Evolutionary conservation across 2,113 vertebrate species (phyloP).

Genomic region (Antechinus stuartii): DNA sequence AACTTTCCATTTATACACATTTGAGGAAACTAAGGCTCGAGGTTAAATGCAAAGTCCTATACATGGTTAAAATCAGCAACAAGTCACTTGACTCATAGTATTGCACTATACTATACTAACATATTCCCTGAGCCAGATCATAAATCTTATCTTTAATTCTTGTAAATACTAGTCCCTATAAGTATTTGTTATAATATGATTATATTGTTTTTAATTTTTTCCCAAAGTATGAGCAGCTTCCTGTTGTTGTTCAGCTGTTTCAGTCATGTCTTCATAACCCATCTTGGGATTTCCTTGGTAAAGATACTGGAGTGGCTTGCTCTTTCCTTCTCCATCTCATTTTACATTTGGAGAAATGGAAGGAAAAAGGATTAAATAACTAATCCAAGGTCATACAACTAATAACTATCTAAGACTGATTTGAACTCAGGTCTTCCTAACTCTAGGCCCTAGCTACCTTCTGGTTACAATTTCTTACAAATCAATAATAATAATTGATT

Average conservation of each 20-base stretch:
- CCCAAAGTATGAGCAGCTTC: background rate
- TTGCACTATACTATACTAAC: background rate
- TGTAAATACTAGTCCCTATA: background rate
- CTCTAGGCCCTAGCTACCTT: background rate
- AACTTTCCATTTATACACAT: background rate
- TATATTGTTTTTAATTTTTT: background rate
- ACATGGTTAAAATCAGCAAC: background rate
- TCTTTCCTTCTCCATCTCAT: background rate
- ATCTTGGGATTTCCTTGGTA: background rate
- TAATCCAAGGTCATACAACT: background rate
- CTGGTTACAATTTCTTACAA: background rate
- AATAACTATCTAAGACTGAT: background rate
- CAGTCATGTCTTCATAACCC: background rate
- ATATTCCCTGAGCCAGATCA: background rate
- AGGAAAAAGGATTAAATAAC: background rate
- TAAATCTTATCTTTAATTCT: background rate
- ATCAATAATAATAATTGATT: background rate
- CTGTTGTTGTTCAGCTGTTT: background rate
- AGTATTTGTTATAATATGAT: background rate
- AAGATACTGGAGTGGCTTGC: background rate
- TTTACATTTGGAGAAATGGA: background rate
- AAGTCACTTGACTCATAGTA: background rate
- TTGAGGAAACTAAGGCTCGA: background rate
- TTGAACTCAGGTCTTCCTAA: background rate
- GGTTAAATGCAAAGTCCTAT: background rate